Conservation (phyloP, 2,113 vertebrate species). For the Mesembrinibis cayennensis region DNA sequence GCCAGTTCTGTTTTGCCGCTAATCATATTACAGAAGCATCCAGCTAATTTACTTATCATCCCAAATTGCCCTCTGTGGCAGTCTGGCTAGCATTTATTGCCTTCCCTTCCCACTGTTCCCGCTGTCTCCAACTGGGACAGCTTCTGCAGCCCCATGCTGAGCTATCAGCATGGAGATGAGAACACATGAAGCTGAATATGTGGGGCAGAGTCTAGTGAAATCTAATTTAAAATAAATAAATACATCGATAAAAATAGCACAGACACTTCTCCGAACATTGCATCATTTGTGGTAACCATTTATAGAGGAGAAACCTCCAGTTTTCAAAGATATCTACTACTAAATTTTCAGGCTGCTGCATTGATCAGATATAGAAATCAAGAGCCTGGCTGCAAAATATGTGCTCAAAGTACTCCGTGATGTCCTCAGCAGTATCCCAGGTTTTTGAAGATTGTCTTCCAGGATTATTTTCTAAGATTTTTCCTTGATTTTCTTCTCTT, state of each 20-base stretch:
- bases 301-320: background rate
- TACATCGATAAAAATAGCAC: background rate
- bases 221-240: background rate
- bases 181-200: background rate
- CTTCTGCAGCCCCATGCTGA: background rate
- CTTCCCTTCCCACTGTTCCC: background rate
- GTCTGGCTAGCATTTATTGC: background rate
- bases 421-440: background rate
- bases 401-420: background rate
- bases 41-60: background rate
- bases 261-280: background rate
- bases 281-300: background rate
- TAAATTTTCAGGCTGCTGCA: background rate
- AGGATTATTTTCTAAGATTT: background rate
- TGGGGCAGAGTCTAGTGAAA: background rate
- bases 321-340: background rate
- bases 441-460: background rate
- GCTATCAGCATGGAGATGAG: background rate
- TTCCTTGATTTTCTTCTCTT: background rate
- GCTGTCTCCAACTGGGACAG: background rate
- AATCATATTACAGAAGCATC: background rate
- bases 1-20: background rate
- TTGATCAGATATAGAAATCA: background rate
- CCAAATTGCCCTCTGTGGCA: background rate
- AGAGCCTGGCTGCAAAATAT: background rate